Evolutionary conservation across 2,888 invertebrate genomes (phyloP).

Genomic region (Schizaphis graminum): DNA sequence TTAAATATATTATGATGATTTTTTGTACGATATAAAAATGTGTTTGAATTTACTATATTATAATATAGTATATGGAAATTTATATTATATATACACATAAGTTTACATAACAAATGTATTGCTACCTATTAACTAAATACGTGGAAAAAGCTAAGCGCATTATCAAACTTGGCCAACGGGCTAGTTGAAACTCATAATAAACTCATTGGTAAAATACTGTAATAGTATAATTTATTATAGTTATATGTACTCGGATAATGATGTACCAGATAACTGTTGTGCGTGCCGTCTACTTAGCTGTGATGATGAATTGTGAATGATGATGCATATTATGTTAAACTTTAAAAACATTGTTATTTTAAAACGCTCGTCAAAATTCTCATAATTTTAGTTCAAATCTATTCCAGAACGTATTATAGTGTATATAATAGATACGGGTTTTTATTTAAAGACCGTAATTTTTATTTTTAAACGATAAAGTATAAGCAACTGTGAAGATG

Average conservation of each 20-base stretch:
- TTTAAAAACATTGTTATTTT: conserved; percentile 14
- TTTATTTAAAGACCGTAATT: conserved; percentile 32
- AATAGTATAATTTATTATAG: background rate
- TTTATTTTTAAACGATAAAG: background rate
- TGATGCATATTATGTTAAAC: background rate
- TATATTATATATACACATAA: background rate
- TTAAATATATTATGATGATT: background rate
- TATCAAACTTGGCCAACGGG: background rate
- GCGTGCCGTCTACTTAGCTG: background rate
- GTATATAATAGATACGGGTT: background rate
- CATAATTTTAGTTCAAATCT: background rate
- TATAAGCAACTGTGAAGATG: background rate
- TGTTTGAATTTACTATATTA: background rate
- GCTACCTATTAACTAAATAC: background rate
- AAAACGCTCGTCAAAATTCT: conserved; percentile 23
- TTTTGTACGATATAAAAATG: background rate
- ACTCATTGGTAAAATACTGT: background rate
- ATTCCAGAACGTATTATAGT: background rate
- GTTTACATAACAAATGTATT: background rate
- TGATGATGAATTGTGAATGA: background rate
- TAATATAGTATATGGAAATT: background rate
- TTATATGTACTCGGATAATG: background rate
- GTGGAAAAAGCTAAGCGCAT: background rate
- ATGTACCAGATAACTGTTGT: background rate
- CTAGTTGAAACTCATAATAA: background rate